phyloP scores from a whole-genome alignment of 1,140 invertebrate species.

The Rhynchophorus ferrugineus region DNA sequence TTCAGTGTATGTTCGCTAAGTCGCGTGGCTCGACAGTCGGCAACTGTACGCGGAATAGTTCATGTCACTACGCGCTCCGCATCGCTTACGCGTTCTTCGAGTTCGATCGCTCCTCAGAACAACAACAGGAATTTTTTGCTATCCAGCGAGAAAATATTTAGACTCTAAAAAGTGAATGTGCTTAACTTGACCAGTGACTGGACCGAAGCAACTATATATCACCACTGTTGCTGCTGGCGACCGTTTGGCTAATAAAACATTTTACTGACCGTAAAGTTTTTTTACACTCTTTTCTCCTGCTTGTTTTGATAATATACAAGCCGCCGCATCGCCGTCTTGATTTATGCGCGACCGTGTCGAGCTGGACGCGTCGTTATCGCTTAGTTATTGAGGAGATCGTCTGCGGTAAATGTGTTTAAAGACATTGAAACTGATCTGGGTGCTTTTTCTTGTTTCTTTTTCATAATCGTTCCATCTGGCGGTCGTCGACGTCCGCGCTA shows the following conservation, averaged over 20 bases:
- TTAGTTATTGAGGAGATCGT: slow-evolving; percentile 7
- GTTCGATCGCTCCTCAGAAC: slow-evolving; percentile 2
- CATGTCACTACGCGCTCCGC: slow-evolving; percentile 33
- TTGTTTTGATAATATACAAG: too few species aligned
- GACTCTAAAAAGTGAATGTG: too few species aligned
- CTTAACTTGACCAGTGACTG: too few species aligned
- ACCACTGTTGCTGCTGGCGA: too few species aligned
- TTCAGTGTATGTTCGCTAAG: slow-evolving; percentile 39
- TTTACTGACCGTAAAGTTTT: slow-evolving; percentile 34
- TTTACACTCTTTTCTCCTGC: too few species aligned
- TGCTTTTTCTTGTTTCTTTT: slow-evolving; percentile 29
- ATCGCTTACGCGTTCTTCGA: slow-evolving; percentile 11
- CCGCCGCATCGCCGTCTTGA: neutral
- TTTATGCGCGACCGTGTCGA: neutral
- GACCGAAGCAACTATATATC: too few species aligned
- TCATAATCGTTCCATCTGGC: slow-evolving; percentile 23
- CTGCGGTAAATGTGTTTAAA: slow-evolving; percentile 16
- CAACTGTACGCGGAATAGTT: slow-evolving; percentile 25
- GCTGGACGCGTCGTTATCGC: too few species aligned
- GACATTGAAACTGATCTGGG: slow-evolving; percentile 21
- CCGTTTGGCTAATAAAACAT: slow-evolving; percentile 39
- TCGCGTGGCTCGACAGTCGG: slow-evolving; percentile 32
- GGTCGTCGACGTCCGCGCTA: neutral
- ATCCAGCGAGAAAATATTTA: too few species aligned
- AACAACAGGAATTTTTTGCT: slow-evolving; percentile 1